phyloP scores from a whole-genome alignment of 2,797 vertebrate species.

The Phrynocephalus guinanensis region DNA sequence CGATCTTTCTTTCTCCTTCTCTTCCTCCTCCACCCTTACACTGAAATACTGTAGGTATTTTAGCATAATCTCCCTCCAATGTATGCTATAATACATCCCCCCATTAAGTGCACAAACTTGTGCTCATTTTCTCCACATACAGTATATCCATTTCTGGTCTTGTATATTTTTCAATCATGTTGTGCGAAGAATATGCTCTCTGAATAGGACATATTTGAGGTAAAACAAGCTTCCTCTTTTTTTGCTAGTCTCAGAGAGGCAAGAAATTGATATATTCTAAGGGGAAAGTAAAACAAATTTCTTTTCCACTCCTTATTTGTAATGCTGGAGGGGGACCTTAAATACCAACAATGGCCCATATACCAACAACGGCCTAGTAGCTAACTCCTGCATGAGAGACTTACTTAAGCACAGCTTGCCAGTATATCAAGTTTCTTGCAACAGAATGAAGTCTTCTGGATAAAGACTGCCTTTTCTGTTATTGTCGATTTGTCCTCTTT shows the following conservation, averaged over 20 bases:
- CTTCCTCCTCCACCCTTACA: background rate
- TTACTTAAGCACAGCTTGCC: background rate
- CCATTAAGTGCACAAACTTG: too few relatives aligned
- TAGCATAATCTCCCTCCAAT: background rate
- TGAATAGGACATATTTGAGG: too few relatives aligned
- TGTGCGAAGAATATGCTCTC: too few relatives aligned
- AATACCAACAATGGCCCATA: background rate
- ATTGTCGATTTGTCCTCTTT: slow-evolving; percentile 4
- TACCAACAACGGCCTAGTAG: background rate
- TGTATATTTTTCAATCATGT: too few relatives aligned
- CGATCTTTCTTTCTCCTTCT: background rate
- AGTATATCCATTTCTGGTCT: too few relatives aligned
- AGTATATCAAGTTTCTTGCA: background rate
- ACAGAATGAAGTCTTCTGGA: background rate
- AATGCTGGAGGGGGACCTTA: background rate
- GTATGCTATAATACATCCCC: background rate
- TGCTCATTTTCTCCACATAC: too few relatives aligned
- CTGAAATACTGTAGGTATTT: background rate
- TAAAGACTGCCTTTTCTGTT: background rate
- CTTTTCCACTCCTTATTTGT: background rate
- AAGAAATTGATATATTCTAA: background rate
- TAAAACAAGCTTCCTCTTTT: too few relatives aligned
- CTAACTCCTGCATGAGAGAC: too few relatives aligned
- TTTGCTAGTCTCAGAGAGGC: background rate
- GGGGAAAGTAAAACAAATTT: background rate